A percentile compares a stretch with the other conserved stretches of the same genome.
Evolutionary conservation across 2,113 vertebrate genomes (phyloP).

Genomic region (Calidris pugnax): DNA sequence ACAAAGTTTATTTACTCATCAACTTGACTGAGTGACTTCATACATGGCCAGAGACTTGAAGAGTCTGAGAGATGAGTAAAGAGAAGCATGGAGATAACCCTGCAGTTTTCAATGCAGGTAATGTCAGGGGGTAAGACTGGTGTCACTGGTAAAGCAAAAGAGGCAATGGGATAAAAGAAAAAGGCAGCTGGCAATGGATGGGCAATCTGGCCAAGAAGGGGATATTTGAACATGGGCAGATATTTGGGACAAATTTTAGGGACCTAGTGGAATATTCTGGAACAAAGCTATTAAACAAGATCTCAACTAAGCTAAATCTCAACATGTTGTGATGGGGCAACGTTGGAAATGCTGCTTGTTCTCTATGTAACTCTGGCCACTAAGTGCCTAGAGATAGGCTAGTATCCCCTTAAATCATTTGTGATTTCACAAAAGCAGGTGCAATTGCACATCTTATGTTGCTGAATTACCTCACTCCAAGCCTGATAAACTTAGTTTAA

Average conservation of each 20-base stretch:
- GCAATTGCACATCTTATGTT: background rate
- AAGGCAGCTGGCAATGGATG: background rate
- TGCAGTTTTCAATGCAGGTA: background rate
- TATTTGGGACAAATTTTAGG: background rate
- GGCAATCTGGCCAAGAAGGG: background rate
- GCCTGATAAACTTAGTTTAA: background rate
- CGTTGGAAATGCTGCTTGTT: background rate
- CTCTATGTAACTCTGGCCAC: background rate
- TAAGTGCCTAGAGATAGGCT: background rate
- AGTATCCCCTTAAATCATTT: background rate
- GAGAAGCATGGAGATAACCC: background rate
- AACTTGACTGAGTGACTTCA: background rate
- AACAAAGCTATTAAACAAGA: background rate
- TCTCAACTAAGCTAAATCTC: background rate
- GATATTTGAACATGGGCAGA: background rate
- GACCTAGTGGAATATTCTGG: background rate
- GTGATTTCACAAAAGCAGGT: background rate
- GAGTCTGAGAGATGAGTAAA: background rate
- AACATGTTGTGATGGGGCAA: background rate
- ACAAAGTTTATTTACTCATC: background rate
- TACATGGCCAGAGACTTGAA: background rate
- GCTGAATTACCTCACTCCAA: background rate
- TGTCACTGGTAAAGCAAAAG: background rate
- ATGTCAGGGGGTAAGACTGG: background rate
- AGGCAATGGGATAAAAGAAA: background rate